Evolutionary conservation across 2,888 invertebrate species (phyloP).

Genomic region (Meloe dianella): DNA sequence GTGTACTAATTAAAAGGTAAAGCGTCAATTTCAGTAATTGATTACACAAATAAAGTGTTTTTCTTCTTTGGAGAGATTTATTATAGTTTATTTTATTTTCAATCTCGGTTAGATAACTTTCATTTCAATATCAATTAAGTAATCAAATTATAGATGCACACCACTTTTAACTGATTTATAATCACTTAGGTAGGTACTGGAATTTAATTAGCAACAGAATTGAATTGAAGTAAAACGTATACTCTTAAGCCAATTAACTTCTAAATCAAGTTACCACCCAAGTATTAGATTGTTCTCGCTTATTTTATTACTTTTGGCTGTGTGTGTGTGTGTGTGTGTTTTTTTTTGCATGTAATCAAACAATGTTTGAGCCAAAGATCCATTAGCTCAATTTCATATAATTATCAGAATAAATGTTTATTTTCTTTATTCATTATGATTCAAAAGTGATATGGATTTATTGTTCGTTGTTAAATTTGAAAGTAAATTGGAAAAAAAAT

Average conservation of each 20-base stretch:
- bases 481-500: background rate
- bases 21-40: background rate
- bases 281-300: background rate
- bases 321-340: too few species aligned
- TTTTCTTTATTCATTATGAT: background rate
- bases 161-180: background rate
- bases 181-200: background rate
- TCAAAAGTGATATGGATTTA: background rate
- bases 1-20: too few species aligned
- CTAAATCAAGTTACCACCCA: background rate
- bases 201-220: background rate
- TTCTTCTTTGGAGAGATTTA: too few species aligned
- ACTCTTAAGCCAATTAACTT: background rate
- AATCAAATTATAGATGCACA: background rate
- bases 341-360: background rate
- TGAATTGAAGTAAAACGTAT: background rate
- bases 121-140: background rate
- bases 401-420: too few species aligned
- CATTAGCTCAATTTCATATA: too few species aligned
- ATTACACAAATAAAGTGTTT: too few species aligned
- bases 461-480: background rate
- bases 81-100: too few species aligned
- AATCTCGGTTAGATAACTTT: background rate
- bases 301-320: background rate
- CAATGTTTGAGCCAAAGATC: too few species aligned